These are phyloP conservation scores for Brachyalestes nurse DNA, from an alignment of 2,797 vertebrate species.

Conservation along the genomic window DNA sequence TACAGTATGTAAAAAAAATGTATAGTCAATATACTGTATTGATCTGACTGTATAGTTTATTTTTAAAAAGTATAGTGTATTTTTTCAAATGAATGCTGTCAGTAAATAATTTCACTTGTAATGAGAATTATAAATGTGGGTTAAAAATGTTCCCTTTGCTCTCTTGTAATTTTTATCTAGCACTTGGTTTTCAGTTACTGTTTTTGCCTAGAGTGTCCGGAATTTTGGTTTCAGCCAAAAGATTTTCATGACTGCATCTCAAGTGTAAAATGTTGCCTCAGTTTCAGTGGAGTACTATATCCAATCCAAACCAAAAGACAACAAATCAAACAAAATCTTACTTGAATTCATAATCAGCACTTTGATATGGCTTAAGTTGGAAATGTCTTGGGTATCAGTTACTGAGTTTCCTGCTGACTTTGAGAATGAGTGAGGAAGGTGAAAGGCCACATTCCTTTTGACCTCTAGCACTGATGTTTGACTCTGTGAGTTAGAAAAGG, in stretches of 20 bases:
- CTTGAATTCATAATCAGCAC: not conserved
- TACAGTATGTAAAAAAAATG: too few relatives aligned
- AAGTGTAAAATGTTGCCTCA: not conserved
- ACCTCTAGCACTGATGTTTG: slow-evolving; percentile 5
- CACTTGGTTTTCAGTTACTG: not conserved
- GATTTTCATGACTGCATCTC: not conserved
- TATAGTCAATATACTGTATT: too few relatives aligned
- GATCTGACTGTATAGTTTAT: too few relatives aligned
- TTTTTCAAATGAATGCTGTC: too few relatives aligned
- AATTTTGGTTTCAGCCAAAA: not conserved
- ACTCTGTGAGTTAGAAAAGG: not conserved
- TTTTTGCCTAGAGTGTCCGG: not conserved
- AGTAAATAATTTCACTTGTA: too few relatives aligned
- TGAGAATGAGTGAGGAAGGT: not conserved
- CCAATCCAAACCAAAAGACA: not conserved
- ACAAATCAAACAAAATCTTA: not conserved
- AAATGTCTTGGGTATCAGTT: not conserved
- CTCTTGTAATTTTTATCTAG: not conserved
- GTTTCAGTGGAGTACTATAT: not conserved
- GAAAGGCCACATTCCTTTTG: not conserved
- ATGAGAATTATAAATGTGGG: too few relatives aligned
- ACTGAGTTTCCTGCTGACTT: not conserved
- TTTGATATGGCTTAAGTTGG: not conserved
- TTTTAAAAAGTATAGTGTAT: too few relatives aligned
- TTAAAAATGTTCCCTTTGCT: not conserved